Conservation (phyloP, 2,888 invertebrate genomes). For the Tricholauxania praeusta region DNA sequence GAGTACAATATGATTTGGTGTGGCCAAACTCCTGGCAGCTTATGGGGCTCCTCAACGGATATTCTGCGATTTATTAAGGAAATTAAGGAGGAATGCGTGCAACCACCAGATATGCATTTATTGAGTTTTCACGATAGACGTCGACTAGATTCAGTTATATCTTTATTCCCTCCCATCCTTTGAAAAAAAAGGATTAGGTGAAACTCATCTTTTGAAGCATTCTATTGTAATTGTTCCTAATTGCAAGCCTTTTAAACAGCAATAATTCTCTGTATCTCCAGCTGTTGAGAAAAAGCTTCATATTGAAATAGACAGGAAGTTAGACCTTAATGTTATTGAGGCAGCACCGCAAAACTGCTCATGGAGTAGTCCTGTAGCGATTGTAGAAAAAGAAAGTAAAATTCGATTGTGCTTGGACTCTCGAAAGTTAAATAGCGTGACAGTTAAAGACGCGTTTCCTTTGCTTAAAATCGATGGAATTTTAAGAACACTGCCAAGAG, state of each 20-base stretch:
- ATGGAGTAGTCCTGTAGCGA: constrained; percentile 53
- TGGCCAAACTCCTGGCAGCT: too few species aligned
- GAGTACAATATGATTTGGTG: too few species aligned
- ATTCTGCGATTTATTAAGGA: too few species aligned
- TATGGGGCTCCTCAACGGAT: too few species aligned
- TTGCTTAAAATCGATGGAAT: constrained; percentile 36
- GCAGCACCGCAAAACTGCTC: constrained; percentile 43
- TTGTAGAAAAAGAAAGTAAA: constrained; percentile 48
- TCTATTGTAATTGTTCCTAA: constrained; percentile 37
- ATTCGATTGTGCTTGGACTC: constrained; percentile 53
- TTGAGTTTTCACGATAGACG: constrained; percentile 5
- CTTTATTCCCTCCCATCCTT: constrained; percentile 39
- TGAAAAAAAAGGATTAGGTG: constrained; percentile 35
- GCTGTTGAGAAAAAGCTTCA: constrained; percentile 37
- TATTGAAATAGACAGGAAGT: constrained; percentile 52
- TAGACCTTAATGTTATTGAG: constrained; percentile 51
- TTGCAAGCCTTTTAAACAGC: constrained; percentile 39
- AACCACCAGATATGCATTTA: too few species aligned
- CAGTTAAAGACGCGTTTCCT: constrained; percentile 39
- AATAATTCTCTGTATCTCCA: constrained; percentile 39
- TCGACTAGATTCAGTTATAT: constrained; percentile 17
- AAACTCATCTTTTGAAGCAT: constrained; percentile 38
- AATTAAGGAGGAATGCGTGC: too few species aligned
- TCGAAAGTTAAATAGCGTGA: constrained; percentile 50
- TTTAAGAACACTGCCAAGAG: constrained; percentile 37